Evolutionary conservation across 2,113 vertebrate genomes (phyloP).

Genomic region (Passer montanus): DNA sequence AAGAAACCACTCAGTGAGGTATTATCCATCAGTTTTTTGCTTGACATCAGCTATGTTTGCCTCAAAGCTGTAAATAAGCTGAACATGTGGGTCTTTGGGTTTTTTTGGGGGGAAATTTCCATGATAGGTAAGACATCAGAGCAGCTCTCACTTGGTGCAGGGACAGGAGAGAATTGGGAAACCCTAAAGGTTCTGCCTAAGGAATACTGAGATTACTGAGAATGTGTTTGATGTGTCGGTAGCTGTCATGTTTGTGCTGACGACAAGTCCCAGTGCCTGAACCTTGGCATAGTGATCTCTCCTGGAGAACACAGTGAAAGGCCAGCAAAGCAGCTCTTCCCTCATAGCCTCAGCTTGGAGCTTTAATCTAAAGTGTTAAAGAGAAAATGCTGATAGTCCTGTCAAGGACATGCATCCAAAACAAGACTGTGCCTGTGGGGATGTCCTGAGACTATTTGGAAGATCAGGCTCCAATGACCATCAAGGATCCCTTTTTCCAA

Average conservation of each 20-base stretch:
- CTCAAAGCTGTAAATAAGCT: not conserved
- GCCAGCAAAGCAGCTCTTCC: not conserved
- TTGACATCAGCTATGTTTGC: not conserved
- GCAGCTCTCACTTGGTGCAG: not conserved
- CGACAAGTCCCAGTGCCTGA: not conserved
- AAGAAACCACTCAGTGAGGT: not conserved
- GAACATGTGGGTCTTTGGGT: not conserved
- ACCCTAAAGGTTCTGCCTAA: not conserved
- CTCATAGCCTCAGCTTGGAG: not conserved
- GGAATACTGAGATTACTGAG: not conserved
- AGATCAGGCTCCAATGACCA: not conserved
- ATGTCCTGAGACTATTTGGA: not conserved
- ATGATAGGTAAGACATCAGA: not conserved
- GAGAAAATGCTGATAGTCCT: not conserved
- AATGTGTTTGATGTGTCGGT: not conserved
- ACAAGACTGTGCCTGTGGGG: not conserved
- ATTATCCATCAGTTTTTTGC: not conserved
- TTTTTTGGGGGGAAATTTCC: not conserved
- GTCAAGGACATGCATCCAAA: not conserved
- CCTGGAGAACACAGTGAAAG: not conserved
- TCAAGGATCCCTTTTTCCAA: not conserved
- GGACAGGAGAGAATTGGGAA: not conserved
- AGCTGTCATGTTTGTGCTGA: not conserved
- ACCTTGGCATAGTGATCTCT: accelerated
- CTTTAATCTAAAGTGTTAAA: not conserved